Base-by-base conservation (phyloP, 2,797 vertebrate species). In the Eleutherodactylus coqui region DNA sequence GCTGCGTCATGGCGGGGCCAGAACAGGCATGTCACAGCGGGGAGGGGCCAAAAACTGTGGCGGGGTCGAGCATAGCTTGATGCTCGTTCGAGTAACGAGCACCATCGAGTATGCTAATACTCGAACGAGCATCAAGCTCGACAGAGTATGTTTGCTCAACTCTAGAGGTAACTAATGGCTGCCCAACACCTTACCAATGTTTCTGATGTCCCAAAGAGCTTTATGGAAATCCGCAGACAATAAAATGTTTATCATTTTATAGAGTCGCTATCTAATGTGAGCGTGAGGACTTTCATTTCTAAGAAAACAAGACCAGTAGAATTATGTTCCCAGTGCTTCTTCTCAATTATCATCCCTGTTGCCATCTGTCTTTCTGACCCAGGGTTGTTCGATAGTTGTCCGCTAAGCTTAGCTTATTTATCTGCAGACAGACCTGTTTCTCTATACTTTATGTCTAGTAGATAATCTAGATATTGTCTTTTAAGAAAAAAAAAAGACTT, bases 391-490 rank as follows among this genome's bases (percentile, higher is more conserved):
- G 7, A 36, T 34, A 19, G 27, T n/a, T 60, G 36, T 60, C 41
- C 47, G 11, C 29, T 29, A 45, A 62, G 60, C 13, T 29, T 62
- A 16, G n/a, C 21, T 38, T 38, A 19, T 38, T 70, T 38, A 19
- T 70, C 34, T 3, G 7, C 55, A 47, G 55, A 29, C 79, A 47
- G 55, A 29, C 79, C 27, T 67, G 5, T 62, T 45, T 49, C 79
- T 80, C n/a, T 10, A 3, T 67, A 29, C 16, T 70, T 69, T 51
- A 70, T 51, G 21, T 29, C 21, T 49, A 38, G 36, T 45, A 51
- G 19, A 81, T 81, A n/a, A 81, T 70, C 79, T 47, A 51, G 41
- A 69, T 81, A 51, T 27, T 47, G 60, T 41, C 60, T 79, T 60
- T 79, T 77, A 38, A 77, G 75, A n/a, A n/a, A n/a, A 62, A 79